These are phyloP conservation scores for Rhamnusium bicolor DNA, from an alignment of 2,888 invertebrate genomes.

Conservation along the genomic window DNA sequence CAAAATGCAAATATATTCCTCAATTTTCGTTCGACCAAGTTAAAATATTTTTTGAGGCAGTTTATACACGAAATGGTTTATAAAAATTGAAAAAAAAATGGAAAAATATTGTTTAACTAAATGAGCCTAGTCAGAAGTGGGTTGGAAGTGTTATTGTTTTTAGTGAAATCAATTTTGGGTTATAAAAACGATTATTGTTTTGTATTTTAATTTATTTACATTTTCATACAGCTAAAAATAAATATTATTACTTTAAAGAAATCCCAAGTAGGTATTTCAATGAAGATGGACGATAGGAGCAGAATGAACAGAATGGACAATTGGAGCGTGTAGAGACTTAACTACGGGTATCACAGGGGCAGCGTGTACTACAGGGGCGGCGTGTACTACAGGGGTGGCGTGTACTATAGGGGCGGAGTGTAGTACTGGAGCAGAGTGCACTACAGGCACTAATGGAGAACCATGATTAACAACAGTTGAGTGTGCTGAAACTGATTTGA, in stretches of 20 bases:
- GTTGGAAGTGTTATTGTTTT: no score
- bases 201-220: not conserved
- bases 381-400: slow-evolving; percentile 58
- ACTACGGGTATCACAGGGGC: slow-evolving; percentile 51
- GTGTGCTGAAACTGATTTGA: slow-evolving; percentile 30
- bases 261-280: slow-evolving; percentile 50
- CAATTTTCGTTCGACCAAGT: no score
- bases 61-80: no score
- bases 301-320: slow-evolving; percentile 22
- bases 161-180: not conserved
- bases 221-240: not conserved
- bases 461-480: slow-evolving; percentile 56
- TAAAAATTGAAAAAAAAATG: no score
- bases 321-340: slow-evolving; percentile 41
- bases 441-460: slow-evolving; percentile 58
- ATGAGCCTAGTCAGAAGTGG: no score
- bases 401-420: slow-evolving; percentile 56
- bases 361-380: slow-evolving; percentile 64
- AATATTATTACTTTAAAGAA: not conserved
- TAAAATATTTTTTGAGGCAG: no score
- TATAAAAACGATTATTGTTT: not conserved
- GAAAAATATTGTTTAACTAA: no score
- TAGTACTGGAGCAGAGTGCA: slow-evolving; percentile 55
- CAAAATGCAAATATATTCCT: no score
- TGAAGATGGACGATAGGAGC: slow-evolving; percentile 59